Evolutionary conservation across 2,888 invertebrate species (phyloP), one percentile per base, ranked within the genome.

Genomic region (Plagodis dolabraria): DNA sequence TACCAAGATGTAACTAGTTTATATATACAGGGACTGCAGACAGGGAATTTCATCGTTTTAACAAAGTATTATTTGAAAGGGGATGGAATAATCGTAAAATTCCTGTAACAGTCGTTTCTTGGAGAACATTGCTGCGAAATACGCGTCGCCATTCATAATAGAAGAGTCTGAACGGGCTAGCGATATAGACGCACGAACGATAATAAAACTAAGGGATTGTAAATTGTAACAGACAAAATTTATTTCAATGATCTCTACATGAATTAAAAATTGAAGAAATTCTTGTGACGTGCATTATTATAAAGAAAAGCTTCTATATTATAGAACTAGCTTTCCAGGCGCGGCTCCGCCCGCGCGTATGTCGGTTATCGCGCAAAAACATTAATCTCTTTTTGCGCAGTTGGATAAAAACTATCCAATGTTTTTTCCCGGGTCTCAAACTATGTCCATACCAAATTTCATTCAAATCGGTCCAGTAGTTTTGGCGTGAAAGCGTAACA

Each of bases 61-160:
- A 44, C 12, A 54, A 60, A 57, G 54, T 59, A 48, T 55, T 59
- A 48, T 57, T 58, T 51, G 50, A 65, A 56, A 73, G 69, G 45
- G 58, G 53, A 58, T 63, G 52, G 50, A 55, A 46, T 50, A 52
- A 62, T 59, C 54, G 33, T 60, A 63, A 79, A 77, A 60, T 76
- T 77, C 72, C 76, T 72, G 71, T 63, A 65, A 70, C 67, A 59
- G 65, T 67, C 70, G 67, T 68, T 68, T 68, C 59, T 64, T 68
- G 67, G 70, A 71, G 67, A 63, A 68, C 67, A 70, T 65, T 65
- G 69, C 60, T 38, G 50, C 38, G 22, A 47, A 59, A 36, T 42
- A 12, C 69, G 73, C 69, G 70, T 67, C 72, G 68, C 59, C 77
- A 78, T 83, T 80, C 79, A 84, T 82, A 77, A 78, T 79, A 75